Evolutionary conservation across 92 coral and sea anemone genomes (phyloP), one percentile per base, ranked within the genome.

Genomic region (Virgularia gustaviana): DNA sequence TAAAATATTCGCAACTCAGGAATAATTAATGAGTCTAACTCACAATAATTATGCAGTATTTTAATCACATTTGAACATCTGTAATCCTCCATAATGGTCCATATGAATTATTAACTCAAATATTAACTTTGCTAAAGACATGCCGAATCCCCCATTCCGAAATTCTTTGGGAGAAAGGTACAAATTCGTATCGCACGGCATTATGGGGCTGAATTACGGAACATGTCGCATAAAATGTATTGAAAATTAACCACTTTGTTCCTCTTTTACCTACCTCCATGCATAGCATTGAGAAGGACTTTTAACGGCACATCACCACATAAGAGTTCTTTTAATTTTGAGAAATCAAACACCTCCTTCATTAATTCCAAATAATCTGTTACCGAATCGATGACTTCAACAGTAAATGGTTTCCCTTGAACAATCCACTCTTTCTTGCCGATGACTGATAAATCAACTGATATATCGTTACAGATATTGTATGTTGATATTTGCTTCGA

Each of bases 341-440:
- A 78, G 67, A 92, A 92, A 64, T 92, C 90, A 70, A 92, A 92
- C 31, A 92, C 90, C 56, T 92, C 95, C 60, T 92, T 87, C 98
- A 92, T 89, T 43, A 92, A 76, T 27, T 76, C 79, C 16, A 86
- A 81, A 71, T 87, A 92, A 75, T 90, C 96, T 41, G 86, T 79
- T 1, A 92, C 98, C 18, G 94, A 89, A 73, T 92, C 96, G n/a
- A 78, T 73, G 10, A 92, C 65, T 39, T 63, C 84, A 24, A 89
- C 98, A 63, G 85, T 82, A 57, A 92, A 92, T 6, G 25, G 12
- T 36, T 73, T 84, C 15, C 47, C 88, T 0, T 87, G 89, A n/a
- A 91, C 72, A 11, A 81, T 88, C 98, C 98, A 92, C 54, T 71
- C 68, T 42, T 85, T 88, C 49, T 83, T 77, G 6, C 96, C 96